Evolutionary conservation across 2,797 vertebrate species (phyloP).

Genomic region (Anomalospiza imberbis): DNA sequence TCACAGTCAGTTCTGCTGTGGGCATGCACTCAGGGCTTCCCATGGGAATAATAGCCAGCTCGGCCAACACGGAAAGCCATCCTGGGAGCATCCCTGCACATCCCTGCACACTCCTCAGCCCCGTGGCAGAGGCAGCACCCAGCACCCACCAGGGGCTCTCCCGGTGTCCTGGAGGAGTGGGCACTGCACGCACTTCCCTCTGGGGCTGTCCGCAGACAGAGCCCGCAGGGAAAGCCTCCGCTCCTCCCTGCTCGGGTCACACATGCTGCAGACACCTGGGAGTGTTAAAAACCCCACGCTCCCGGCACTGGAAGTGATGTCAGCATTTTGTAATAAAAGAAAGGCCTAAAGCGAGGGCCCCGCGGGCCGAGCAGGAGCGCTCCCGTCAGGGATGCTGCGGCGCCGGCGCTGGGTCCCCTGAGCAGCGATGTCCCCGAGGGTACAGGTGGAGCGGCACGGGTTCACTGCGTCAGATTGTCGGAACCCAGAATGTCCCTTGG

Average conservation of each 20-base stretch:
- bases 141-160: too few relatives aligned
- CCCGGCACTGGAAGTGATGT: too few relatives aligned
- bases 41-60: background rate
- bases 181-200: background rate
- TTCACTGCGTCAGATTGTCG: too few relatives aligned
- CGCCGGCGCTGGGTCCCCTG: too few relatives aligned
- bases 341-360: too few relatives aligned
- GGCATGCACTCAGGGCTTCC: background rate
- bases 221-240: background rate
- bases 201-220: background rate
- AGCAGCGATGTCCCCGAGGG: too few relatives aligned
- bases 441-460: too few relatives aligned
- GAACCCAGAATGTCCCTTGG: too few relatives aligned
- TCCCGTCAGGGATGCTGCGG: too few relatives aligned
- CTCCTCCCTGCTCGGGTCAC: background rate
- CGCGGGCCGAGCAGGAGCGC: too few relatives aligned
- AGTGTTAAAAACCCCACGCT: too few relatives aligned
- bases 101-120: background rate
- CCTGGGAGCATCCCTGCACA: background rate
- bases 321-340: too few relatives aligned
- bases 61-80: background rate
- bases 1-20: background rate
- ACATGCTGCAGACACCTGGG: background rate
- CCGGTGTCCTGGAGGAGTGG: background rate
- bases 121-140: background rate